Evolutionary conservation across 2,113 vertebrate genomes (phyloP), one percentile per base, ranked within the genome.

Genomic region (Atherinomorus stipes): DNA sequence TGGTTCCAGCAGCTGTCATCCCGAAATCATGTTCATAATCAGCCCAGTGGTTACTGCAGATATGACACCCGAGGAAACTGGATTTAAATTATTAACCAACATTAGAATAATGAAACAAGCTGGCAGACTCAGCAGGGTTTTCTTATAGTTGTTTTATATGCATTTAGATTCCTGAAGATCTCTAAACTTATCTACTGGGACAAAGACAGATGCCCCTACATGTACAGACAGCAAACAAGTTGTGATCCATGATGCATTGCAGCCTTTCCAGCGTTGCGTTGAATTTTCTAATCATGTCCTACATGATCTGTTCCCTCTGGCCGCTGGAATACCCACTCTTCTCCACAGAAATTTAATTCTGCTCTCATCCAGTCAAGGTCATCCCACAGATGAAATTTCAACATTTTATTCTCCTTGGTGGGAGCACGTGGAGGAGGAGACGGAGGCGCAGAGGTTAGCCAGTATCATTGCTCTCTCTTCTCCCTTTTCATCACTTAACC

Each of bases 331-430:
- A 80, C 76, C 75, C 67, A 37, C 69, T 77, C 82, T 84, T 61
- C 71, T 76, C 61, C 60, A 53, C 83, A 64, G 79, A 76, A 85
- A 85, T 88, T 34, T 68, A 89, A 90, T 90, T 76, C 86, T 71
- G 25, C 74, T 79, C 69, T 80, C 71, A 71, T 71, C 61, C 45
- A 67, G 80, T 83, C 84, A 89, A 90, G 90, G 89, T 90, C 81
- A 5, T 64, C 64, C 75, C 68, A 7, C 52, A 58, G 80, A 85
- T 84, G 81, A 88, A 83, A 90, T 86, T 80, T 78, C 80, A 80
- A 86, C 85, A 82, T 89, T 81, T 83, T 62, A 82, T 58, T 88
- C 79, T 78, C 72, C 70, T 89, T 52, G 69, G 42, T 61, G 28
- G 77, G 40, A 72, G 75, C 38, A 23, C 16, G 61, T 50, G 64